These are phyloP conservation scores for Rhinogobio ventralis DNA, from an alignment of 2,797 vertebrate genomes.

Conservation along the genomic window DNA sequence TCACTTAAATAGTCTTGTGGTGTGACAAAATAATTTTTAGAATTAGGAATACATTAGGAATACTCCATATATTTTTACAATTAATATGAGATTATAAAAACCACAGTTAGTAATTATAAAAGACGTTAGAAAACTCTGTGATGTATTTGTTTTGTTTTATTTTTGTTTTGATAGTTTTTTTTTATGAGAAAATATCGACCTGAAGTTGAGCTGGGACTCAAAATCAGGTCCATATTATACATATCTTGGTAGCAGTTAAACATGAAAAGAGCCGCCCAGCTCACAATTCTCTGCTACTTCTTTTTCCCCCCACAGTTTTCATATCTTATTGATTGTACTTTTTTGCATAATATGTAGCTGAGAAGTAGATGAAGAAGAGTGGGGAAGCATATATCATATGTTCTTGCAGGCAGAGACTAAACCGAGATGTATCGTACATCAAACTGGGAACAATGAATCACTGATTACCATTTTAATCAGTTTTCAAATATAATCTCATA, in stretches of 20 bases:
- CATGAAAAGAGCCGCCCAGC: neutral
- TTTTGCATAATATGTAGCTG: neutral
- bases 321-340: neutral
- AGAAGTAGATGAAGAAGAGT: neutral
- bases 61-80: neutral
- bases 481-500: slow-evolving; percentile 17
- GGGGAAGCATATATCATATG: neutral
- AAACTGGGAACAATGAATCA: slow-evolving; percentile 15
- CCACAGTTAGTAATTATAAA: neutral
- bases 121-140: neutral
- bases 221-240: too few species aligned
- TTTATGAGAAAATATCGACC: neutral
- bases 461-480: slow-evolving; percentile 13
- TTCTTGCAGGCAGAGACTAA: neutral
- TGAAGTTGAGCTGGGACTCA: neutral
- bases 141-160: neutral
- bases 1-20: neutral
- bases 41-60: too few species aligned
- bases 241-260: neutral
- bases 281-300: neutral
- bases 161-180: neutral
- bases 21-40: neutral
- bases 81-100: neutral
- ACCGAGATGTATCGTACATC: neutral
- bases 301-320: neutral